phyloP scores from a whole-genome alignment of 1,140 invertebrate genomes.

The Plodia interpunctella region DNA sequence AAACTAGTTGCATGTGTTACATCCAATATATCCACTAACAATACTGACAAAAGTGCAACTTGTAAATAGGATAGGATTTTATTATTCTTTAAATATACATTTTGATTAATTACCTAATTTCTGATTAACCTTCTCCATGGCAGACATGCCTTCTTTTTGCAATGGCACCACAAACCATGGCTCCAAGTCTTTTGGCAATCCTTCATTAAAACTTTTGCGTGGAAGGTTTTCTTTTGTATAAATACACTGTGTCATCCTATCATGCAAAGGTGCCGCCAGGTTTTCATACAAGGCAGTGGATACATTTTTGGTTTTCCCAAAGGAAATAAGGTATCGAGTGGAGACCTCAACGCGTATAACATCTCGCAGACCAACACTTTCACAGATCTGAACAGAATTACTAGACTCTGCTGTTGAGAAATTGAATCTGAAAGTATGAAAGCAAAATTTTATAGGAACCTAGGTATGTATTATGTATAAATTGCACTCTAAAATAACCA shows the following conservation, averaged over 20 bases:
- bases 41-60: too few relatives aligned
- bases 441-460: background rate
- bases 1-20: too few relatives aligned
- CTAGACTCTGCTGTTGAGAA: slow-evolving; percentile 96
- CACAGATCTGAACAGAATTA: slow-evolving; percentile 96
- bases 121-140: slow-evolving; percentile 89
- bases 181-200: slow-evolving; percentile 80
- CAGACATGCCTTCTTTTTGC: slow-evolving; percentile 84
- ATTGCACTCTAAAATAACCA: too few relatives aligned
- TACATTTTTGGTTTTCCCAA: slow-evolving; percentile 59
- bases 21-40: too few relatives aligned
- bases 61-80: too few relatives aligned
- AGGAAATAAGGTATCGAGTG: slow-evolving; percentile 85
- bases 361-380: slow-evolving; percentile 85
- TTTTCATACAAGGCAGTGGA: slow-evolving; percentile 68
- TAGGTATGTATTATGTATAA: too few relatives aligned
- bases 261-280: slow-evolving; percentile 83
- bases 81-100: background rate
- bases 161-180: slow-evolving; percentile 92
- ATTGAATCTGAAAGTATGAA: slow-evolving; percentile 84
- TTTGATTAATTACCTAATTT: slow-evolving; percentile 81
- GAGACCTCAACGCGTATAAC: slow-evolving; percentile 89
- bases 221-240: slow-evolving; percentile 84
- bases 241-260: slow-evolving; percentile 87
- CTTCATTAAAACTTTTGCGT: slow-evolving; percentile 83